A percentile compares a stretch with the other conserved stretches of the same genome.
These are phyloP conservation scores for Erannis defoliaria DNA, from an alignment of 2,888 invertebrate genomes.

Conservation along the genomic window DNA sequence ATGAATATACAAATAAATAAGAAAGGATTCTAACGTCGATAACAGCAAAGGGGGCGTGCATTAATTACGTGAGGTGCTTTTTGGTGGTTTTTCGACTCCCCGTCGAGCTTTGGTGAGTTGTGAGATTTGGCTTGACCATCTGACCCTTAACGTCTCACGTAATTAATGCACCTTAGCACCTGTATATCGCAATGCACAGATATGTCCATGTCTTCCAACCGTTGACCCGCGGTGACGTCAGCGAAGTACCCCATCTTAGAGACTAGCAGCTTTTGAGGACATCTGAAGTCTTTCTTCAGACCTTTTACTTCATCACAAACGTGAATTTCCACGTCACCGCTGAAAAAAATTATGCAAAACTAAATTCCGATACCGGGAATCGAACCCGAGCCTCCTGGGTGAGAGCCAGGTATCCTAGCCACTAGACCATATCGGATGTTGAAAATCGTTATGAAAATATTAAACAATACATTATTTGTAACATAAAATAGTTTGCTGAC, in stretches of 20 bases:
- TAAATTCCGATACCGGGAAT: constrained; percentile 86
- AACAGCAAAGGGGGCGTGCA: too few relatives aligned
- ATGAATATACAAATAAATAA: too few relatives aligned
- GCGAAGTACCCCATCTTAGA: constrained; percentile 98
- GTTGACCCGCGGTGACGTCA: constrained; percentile 93
- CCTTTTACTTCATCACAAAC: constrained; percentile 98
- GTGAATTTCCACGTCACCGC: constrained; percentile 95
- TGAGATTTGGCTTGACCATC: too few relatives aligned
- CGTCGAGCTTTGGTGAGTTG: too few relatives aligned
- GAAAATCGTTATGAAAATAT: not conserved
- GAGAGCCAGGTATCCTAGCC: constrained; percentile 91
- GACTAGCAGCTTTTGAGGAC: constrained; percentile 94
- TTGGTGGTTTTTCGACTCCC: too few relatives aligned
- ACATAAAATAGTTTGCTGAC: too few relatives aligned
- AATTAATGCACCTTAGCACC: constrained; percentile 73
- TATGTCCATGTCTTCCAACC: constrained; percentile 96
- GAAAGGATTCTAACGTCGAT: too few relatives aligned
- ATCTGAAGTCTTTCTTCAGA: constrained; percentile 95
- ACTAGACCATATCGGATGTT: constrained; percentile 87
- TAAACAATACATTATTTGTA: too few relatives aligned
- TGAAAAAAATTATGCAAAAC: constrained; percentile 61
- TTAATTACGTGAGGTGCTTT: too few relatives aligned
- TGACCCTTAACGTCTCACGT: not conserved
- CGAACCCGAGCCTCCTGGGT: constrained; percentile 89
- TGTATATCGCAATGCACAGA: constrained; percentile 98